phyloP scores from a whole-genome alignment of 2,797 vertebrate genomes.

The Eidolon dupreanum region DNA sequence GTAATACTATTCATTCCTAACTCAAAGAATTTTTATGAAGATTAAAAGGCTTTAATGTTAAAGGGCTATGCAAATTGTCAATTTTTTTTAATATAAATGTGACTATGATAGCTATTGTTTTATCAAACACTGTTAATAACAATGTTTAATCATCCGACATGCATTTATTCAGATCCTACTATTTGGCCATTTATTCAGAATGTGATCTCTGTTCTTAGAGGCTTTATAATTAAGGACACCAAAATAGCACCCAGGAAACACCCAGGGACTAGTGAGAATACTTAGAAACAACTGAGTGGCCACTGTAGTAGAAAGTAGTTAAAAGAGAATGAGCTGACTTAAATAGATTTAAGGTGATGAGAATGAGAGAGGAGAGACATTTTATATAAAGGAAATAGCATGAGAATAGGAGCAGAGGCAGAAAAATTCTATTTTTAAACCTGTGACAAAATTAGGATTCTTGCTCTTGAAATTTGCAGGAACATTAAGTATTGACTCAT shows the following conservation, averaged over 20 bases:
- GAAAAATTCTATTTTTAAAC: neutral
- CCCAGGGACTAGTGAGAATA: neutral
- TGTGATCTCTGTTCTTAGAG: neutral
- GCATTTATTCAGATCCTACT: neutral
- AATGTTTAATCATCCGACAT: neutral
- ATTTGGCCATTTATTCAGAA: constrained; percentile 6
- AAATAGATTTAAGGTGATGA: neutral
- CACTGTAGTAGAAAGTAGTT: neutral
- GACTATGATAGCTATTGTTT: constrained; percentile 35
- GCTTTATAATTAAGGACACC: neutral
- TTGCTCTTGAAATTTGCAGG: neutral
- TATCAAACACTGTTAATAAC: neutral
- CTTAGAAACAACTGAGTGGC: neutral
- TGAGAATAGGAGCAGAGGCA: neutral
- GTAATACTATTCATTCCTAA: constrained; percentile 24
- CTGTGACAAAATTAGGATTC: neutral
- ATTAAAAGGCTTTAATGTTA: constrained; percentile 26
- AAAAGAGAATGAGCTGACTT: neutral
- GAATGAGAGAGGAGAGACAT: neutral
- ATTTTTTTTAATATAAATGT: constrained; percentile 4
- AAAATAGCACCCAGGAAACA: neutral
- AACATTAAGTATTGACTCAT: neutral
- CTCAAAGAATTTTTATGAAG: constrained; percentile 27
- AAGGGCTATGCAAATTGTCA: constrained; percentile 47
- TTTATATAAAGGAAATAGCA: neutral